Conservation (phyloP, 2,797 vertebrate species). For the Eutrigla gurnardus region DNA sequence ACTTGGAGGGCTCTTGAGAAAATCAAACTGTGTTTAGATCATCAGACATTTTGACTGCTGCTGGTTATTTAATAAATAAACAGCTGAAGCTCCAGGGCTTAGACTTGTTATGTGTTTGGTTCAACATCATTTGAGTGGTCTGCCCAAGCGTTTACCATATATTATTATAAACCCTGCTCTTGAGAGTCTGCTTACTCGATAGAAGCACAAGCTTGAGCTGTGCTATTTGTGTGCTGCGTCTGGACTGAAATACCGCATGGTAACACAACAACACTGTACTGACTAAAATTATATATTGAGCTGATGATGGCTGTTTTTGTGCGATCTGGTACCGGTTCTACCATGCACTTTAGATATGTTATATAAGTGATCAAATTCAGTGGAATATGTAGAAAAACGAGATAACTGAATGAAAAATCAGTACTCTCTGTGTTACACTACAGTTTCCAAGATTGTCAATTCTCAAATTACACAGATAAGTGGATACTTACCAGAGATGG, state of each 20-base stretch:
- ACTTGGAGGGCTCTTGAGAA: constrained; percentile 49
- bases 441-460: too few species aligned
- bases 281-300: background rate
- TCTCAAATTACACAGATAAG: too few species aligned
- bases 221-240: constrained; percentile 19
- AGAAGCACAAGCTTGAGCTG: constrained; percentile 24
- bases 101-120: constrained; percentile 51
- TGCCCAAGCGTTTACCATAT: constrained; percentile 44
- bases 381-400: too few species aligned
- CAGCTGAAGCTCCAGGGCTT: constrained; percentile 33
- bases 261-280: background rate
- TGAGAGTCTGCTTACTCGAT: constrained; percentile 36
- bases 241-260: constrained; percentile 1
- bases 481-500: too few species aligned
- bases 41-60: constrained; percentile 45
- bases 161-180: constrained; percentile 49
- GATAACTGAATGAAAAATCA: too few species aligned
- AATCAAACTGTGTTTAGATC: constrained; percentile 68
- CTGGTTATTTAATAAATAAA: constrained; percentile 67
- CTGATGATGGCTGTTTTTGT: background rate
- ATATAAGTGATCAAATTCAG: background rate
- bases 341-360: background rate
- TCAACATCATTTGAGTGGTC: constrained; percentile 53
- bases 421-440: too few species aligned
- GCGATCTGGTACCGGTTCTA: background rate